These are phyloP conservation scores for Campoletis sonorensis DNA, from an alignment of 1,140 invertebrate genomes.

Conservation along the genomic window DNA sequence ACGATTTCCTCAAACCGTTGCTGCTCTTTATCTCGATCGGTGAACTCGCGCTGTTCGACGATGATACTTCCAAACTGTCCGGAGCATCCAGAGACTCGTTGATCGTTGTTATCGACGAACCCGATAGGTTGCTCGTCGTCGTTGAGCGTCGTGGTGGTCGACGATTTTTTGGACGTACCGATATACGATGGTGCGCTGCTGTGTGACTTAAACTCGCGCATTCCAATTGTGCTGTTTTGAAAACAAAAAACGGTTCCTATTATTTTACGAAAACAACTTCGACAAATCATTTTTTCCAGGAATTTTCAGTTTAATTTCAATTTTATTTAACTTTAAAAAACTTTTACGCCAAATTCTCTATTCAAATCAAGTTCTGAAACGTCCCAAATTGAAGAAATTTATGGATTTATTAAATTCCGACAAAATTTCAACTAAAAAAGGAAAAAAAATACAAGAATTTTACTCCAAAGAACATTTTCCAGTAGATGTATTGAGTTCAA, in stretches of 20 bases:
- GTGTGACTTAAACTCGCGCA: constrained; percentile 69
- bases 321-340: too few relatives aligned
- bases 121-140: constrained; percentile 48
- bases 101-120: constrained; percentile 64
- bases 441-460: too few relatives aligned
- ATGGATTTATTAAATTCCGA: too few relatives aligned
- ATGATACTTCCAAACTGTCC: constrained; percentile 65
- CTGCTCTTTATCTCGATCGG: constrained; percentile 56
- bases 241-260: neutral
- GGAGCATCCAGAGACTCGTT: constrained; percentile 61
- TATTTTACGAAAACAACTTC: too few relatives aligned
- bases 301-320: too few relatives aligned
- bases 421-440: too few relatives aligned
- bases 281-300: too few relatives aligned
- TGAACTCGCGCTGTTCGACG: constrained; percentile 53
- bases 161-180: constrained; percentile 72
- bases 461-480: too few relatives aligned
- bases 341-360: too few relatives aligned
- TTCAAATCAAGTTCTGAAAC: too few relatives aligned
- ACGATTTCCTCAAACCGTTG: constrained; percentile 68
- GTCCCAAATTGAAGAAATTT: too few relatives aligned
- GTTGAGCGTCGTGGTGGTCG: constrained; percentile 67
- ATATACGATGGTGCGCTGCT: constrained; percentile 73
- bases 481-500: too few relatives aligned
- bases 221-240: constrained; percentile 66